Base-by-base conservation (phyloP, 2,797 vertebrate species). In the Xerus rutilus region DNA sequence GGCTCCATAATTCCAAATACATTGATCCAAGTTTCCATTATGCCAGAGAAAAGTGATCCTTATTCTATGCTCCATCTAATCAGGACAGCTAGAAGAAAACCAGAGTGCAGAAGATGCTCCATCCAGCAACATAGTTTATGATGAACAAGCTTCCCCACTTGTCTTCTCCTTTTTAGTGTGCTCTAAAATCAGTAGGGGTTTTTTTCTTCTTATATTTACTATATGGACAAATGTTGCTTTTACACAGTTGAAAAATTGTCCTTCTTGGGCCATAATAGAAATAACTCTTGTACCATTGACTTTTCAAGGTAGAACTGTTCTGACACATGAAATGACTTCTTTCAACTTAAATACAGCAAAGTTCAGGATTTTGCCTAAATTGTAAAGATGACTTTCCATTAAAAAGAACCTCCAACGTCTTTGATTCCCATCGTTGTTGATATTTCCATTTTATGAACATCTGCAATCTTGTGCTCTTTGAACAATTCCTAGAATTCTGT, bases 301-400 rank as follows among this genome's bases (percentile, higher is more conserved):
- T 78, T 86, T 45, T 85, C 52, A 95, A 86, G 43, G 17, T n/a
- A 96, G 5, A 96, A 45, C 39, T 57, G 32, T 78, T 18, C 57
- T 91, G 49, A 91, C 95, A 78, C 45, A 76, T 54, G 21, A 95
- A 96, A 86, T 70, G 65, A 4, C 39, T 86, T 25, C 7, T 86
- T 95, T 79, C 25, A 14, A 76, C 21, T 91, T 45, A 14, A 47
- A 54, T 35, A 62, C 57, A 91, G 2, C 7, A 45, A 64, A 64
- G 28, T 43, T 54, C 20, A 82, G 10, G 14, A 11, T 20, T 69
- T 93, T 43, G 35, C 74, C 23, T 94, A 39, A 88, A 5, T 88
- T 90, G 12, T 93, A 7, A 82, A 70, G 12, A 32, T 93, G 49
- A 23, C n/a, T 91, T 91, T 93, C 59, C 47, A 35, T 91, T 89